phyloP scores from a whole-genome alignment of 37 sponge, comb jelly and placozoan species.

The Ephydatia muelleri region DNA sequence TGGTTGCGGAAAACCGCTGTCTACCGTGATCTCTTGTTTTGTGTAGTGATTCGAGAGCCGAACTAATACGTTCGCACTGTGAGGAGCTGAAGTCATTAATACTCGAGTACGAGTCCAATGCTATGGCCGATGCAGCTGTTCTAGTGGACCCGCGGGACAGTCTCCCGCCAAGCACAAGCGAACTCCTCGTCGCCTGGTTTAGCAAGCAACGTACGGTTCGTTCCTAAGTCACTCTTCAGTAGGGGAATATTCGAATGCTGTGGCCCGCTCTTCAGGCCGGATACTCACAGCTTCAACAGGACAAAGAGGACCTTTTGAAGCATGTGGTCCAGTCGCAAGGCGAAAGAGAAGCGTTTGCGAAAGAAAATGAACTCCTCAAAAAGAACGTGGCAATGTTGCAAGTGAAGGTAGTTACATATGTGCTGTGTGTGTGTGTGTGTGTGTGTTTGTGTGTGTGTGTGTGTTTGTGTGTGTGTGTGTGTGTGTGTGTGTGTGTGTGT shows the following conservation, averaged over 20 bases:
- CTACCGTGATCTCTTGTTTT: too few relatives aligned
- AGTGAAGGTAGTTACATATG: not conserved
- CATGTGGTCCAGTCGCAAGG: slow-evolving; percentile 39
- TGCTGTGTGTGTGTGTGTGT: not conserved
- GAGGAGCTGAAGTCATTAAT: slow-evolving; percentile 11
- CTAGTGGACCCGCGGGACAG: slow-evolving; percentile 19
- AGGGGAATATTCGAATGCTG: not conserved
- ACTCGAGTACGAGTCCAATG: not conserved
- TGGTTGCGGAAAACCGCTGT: not conserved
- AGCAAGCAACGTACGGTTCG: slow-evolving; percentile 6
- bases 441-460: not conserved
- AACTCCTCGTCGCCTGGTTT: slow-evolving; percentile 44
- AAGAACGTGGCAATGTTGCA: slow-evolving; percentile 11
- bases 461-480: not conserved
- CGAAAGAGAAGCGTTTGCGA: slow-evolving; percentile 21
- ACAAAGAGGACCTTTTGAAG: slow-evolving; percentile 38
- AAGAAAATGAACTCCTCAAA: slow-evolving; percentile 15
- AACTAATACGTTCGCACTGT: slow-evolving; percentile 1
- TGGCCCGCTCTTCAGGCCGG: not conserved
- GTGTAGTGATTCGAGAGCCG: slow-evolving; percentile 4
- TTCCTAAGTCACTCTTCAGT: not conserved
- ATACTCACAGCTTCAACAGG: slow-evolving; percentile 16
- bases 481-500: not conserved
- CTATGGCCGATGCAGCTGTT: not conserved
- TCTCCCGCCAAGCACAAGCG: slow-evolving; percentile 16